A percentile compares a stretch with the other conserved stretches of the same genome.
These are phyloP conservation scores for Drosophila azteca DNA, from an alignment of 1,140 invertebrate species.

Conservation along the genomic window DNA sequence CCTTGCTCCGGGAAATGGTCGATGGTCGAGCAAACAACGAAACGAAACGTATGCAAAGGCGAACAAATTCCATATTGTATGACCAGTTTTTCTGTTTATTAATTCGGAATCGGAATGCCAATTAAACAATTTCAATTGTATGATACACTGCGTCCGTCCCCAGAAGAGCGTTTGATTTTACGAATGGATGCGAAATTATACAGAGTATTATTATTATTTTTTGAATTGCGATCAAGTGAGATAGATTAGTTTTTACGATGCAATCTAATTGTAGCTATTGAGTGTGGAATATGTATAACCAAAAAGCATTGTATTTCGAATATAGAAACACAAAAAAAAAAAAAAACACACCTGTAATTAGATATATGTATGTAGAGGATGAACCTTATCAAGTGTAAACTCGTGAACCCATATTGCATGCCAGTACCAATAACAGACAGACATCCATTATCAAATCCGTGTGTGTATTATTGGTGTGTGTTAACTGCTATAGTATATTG, in stretches of 20 bases:
- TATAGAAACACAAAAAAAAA: conserved; percentile 26
- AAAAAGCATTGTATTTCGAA: conserved; percentile 45
- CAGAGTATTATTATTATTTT: conserved; percentile 55
- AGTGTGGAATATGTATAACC: conserved; percentile 38
- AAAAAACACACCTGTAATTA: conserved; percentile 37
- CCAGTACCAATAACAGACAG: conserved; percentile 13
- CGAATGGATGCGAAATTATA: conserved; percentile 43
- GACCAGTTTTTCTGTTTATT: conserved; percentile 53
- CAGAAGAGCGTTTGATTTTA: conserved; percentile 53
- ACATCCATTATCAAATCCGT: conserved; percentile 47
- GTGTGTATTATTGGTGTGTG: conserved; percentile 61
- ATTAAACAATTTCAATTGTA: conserved; percentile 53
- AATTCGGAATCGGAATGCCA: conserved; percentile 28
- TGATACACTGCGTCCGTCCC: conserved; percentile 61
- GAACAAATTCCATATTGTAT: conserved; percentile 43
- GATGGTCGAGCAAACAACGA: conserved; percentile 49
- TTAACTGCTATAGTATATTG: conserved; percentile 39
- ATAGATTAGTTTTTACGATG: conserved; percentile 64
- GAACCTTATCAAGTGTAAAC: conserved; percentile 55
- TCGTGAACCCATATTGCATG: conserved; percentile 31
- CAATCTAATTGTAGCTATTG: conserved; percentile 73
- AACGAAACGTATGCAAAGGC: conserved; percentile 27
- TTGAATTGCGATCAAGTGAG: conserved; percentile 48
- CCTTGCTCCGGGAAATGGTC: conserved; percentile 4
- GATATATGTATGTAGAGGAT: conserved; percentile 6